Evolutionary conservation across 2,888 invertebrate species (phyloP).

Genomic region (Pherbina coryleti): DNA sequence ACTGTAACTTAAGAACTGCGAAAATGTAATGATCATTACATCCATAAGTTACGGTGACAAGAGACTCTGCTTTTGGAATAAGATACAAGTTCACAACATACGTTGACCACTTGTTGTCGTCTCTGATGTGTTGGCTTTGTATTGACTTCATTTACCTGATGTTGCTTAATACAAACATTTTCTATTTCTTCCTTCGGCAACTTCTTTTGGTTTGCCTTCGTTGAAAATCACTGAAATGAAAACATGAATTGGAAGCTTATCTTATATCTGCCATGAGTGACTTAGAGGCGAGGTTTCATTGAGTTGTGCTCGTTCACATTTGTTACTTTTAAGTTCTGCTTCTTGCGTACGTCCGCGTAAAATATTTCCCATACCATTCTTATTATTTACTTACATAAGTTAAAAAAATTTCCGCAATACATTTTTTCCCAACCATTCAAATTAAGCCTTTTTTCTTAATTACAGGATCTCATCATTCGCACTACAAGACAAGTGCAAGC

Average conservation of each 20-base stretch:
- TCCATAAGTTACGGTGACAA: not conserved
- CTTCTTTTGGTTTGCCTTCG: not conserved
- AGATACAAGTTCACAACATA: no score
- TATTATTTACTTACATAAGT: no score
- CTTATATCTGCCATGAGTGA: slow-evolving; percentile 9
- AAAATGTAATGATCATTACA: not conserved
- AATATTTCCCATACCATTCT: no score
- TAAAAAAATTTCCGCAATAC: no score
- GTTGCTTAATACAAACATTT: not conserved
- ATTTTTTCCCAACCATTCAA: no score
- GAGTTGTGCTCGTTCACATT: not conserved
- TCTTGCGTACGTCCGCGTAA: no score
- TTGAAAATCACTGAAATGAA: slow-evolving; percentile 46
- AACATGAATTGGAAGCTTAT: slow-evolving; percentile 50
- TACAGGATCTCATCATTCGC: slow-evolving; percentile 54
- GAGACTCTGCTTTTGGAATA: no score
- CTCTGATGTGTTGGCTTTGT: no score
- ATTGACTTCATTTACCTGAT: no score
- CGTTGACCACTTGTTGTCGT: no score
- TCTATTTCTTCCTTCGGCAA: not conserved
- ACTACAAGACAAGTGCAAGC: slow-evolving; percentile 42
- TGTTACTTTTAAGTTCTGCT: no score
- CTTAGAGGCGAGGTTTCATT: not conserved
- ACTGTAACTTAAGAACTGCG: not conserved
- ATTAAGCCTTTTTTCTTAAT: slow-evolving; percentile 32